Evolutionary conservation across 2,888 invertebrate species (phyloP), one percentile per base, ranked within the genome.

Genomic region (Bembecia ichneumoniformis): DNA sequence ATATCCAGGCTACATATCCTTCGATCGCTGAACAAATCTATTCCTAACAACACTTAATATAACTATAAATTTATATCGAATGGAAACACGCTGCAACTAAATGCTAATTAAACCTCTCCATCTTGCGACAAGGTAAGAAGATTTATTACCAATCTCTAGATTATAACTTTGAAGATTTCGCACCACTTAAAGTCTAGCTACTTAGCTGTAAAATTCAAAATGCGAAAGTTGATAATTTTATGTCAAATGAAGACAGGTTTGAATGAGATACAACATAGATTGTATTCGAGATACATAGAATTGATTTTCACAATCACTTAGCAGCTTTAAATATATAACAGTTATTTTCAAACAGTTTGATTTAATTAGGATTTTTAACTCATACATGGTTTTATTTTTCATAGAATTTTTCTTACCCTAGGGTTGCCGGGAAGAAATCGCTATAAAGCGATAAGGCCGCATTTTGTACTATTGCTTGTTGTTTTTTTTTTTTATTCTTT

Each of bases 41-140:
- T 63, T 63, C 64, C 59, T 61, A 57, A 56, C 60, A 56, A 62
- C 60, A 66, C 61, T 63, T 68, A 71, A 71, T 60, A 62, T 60
- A 67, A 63, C 64, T 74, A 77, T 74, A 72, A 62, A 57, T 56
- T 49, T 60, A 77, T 77, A 74, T 74, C 57, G 64, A 68, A 74
- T 68, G 69, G 71, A 68, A 74, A 72, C 71, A 70, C 35, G 74
- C 68, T 57, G 66, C 63, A 56, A 61, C 69, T 80, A 79, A 78
- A 80, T 77, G 61, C 70, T 80, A 80, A 78, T 81, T 78, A 80
- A 77, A 68, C 61, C 62, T 58, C 64, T 63, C 63, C 61, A 67
- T 65, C 66, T 63, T 50, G 55, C 58, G 65, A 69, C 69, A 64
- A 11, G 20, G 62, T 62, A 60, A 53, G 45, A 58, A 63, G 70